Evolutionary conservation across 1,140 invertebrate genomes (phyloP), one percentile per base, ranked within the genome.

Genomic region (Linepithema humile): DNA sequence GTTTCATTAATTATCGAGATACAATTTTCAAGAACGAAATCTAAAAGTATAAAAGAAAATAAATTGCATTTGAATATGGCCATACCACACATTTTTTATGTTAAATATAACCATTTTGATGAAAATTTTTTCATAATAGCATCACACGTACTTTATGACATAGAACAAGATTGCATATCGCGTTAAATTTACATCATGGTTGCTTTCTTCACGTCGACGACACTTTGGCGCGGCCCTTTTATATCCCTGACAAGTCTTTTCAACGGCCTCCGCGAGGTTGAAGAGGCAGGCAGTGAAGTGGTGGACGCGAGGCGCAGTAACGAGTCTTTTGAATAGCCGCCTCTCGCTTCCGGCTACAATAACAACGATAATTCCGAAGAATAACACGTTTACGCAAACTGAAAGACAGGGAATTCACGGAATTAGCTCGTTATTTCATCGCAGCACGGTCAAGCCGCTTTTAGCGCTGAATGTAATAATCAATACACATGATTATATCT

Each of bases 281-380:
- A 84, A 84, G 77, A 83, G 83, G 48, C 74, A 59, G 77, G 59
- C 67, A 53, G 62, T 12, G 67, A 73, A 78, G 75, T 57, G 64
- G 48, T 70, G 23, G 35, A 57, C 35, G 73, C 38, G 75, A 73
- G 72, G 23, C 50, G 59, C 67, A 53, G 60, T 57, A 43, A 88
- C 86, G 69, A 87, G 86, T 69, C 78, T 53, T 82, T 74, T 73
- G 78, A 74, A 59, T 73, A n/a, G 40, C 67, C 53, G 78, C 15
- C 32, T 82, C 78, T 82, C 69, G 29, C 57, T 72, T 80, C 75
- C 75, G 60, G 64, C 50, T 70, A 45, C 17, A 55, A 55, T 80
- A 69, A 80, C 35, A 48, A 80, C 15, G 23, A 69, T 80, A 80
- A 80, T 80, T 69, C 12, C 23, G 17, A 53, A 43, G 75, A 78